phyloP scores from a whole-genome alignment of 2,797 vertebrate genomes.

The Momotus momota region DNA sequence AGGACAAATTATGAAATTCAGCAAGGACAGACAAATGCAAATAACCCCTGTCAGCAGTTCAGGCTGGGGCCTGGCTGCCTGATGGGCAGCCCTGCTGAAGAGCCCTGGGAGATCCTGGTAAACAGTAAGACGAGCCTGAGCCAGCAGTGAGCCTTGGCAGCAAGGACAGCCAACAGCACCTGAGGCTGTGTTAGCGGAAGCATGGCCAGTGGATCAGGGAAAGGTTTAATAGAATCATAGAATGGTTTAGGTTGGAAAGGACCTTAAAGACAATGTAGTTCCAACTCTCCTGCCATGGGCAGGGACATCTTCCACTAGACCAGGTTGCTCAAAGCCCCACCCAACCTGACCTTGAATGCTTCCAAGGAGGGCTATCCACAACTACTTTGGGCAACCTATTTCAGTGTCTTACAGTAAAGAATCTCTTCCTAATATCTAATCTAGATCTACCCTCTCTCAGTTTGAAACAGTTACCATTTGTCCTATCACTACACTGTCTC shows the following conservation, averaged over 20 bases:
- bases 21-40: background rate
- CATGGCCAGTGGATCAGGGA: background rate
- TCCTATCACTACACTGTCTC: background rate
- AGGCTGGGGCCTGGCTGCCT: background rate
- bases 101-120: background rate
- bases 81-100: background rate
- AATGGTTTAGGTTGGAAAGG: background rate
- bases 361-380: background rate
- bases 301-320: background rate
- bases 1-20: background rate
- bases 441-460: background rate
- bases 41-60: background rate
- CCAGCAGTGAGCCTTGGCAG: background rate
- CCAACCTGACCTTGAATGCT: background rate
- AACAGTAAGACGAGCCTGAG: fast-evolving
- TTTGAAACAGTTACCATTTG: background rate
- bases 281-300: background rate
- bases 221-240: background rate
- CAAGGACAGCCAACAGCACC: background rate
- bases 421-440: background rate
- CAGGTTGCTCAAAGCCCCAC: background rate
- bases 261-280: background rate
- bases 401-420: background rate
- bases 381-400: background rate
- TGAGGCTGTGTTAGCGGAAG: background rate